Conservation (phyloP, 2,888 invertebrate species). For the Cryptus viduatorius region DNA sequence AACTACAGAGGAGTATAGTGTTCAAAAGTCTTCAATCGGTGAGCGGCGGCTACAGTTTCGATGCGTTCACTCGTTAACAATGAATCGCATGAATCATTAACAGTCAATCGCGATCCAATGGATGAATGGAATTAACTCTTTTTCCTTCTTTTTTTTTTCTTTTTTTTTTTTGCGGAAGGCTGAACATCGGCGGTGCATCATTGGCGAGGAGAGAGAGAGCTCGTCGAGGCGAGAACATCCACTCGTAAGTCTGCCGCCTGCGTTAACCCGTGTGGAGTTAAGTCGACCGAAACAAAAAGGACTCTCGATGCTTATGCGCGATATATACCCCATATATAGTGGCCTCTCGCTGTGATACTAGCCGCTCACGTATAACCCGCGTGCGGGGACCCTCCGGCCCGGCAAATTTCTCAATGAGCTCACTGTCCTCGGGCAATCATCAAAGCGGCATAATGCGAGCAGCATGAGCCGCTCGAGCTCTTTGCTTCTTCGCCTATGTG, state of each 20-base stretch:
- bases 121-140: constrained; percentile 61
- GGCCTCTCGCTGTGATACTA: constrained; percentile 56
- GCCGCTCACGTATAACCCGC: constrained; percentile 32
- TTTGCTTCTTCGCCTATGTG: constrained; percentile 65
- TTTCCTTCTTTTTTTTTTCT: constrained; percentile 29
- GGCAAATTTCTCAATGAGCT: constrained; percentile 80
- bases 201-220: constrained; percentile 18
- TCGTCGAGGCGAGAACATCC: constrained; percentile 66
- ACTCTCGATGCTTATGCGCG: constrained; percentile 40
- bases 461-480: constrained; percentile 77
- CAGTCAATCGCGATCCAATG: constrained; percentile 48
- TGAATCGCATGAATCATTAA: constrained; percentile 37
- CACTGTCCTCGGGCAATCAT: constrained; percentile 82
- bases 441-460: constrained; percentile 83
- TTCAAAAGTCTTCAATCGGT: not conserved
- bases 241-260: constrained; percentile 60
- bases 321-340: constrained; percentile 26
- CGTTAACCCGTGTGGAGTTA: constrained; percentile 57
- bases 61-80: constrained; percentile 51
- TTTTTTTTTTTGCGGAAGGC: constrained; percentile 47
- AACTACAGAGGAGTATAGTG: not conserved
- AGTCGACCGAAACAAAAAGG: constrained; percentile 69
- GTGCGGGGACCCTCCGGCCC: constrained; percentile 66
- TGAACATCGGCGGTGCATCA: constrained; percentile 57
- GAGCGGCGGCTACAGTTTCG: constrained; percentile 45